Evolutionary conservation across 2,113 vertebrate species (phyloP), one percentile per base, ranked within the genome.

Genomic region (Hemicordylus capensis): DNA sequence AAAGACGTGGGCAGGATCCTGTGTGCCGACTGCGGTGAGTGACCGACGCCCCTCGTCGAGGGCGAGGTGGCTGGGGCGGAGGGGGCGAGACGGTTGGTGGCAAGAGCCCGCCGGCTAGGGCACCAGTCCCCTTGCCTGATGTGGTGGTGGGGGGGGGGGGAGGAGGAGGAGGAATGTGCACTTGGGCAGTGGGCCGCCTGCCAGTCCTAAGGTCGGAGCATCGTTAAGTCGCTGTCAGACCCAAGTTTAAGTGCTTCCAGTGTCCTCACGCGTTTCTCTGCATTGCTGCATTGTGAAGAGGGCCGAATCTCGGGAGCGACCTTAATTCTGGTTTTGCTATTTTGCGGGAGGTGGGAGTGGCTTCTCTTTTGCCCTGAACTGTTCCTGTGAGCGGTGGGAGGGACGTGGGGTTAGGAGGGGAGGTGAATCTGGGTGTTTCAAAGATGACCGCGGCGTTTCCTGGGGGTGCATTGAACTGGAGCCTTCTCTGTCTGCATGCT

Each of bases 21-120:
- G 92, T 99, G 98, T 97, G 96, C 97, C 83, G 97, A 98, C 96
- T 99, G 98, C 98, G 98, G 98, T 99, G 97, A 98, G 98, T 98
- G 91, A 8, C 31, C 91, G 90, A n/a, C n/a, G 91, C 93, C 91
- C 94, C 83, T 39, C 75, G 76, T 63, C 4, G 12, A 0, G 1
- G 24, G 82, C 77, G 83, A 67, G 73, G 61, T 42, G 59, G 83
- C 88, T 90, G 93, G 83, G 89, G 90, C 90, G 85, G 90, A 90
- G 89, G 67, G 87, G 86, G 80, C 83, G 66, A 83, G 58, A 73
- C 84, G 54, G 17, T 4, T 17, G 42, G 42, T 22, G 11, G 39
- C 17, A 54, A 83, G 58, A 44, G 31, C 24, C 28, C 61, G 51
- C 26, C 17, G 54, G 72, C 67, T 75, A 88, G 88, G 90, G 89